phyloP scores from a whole-genome alignment of 2,888 invertebrate genomes.

The Pinctada fucata region DNA sequence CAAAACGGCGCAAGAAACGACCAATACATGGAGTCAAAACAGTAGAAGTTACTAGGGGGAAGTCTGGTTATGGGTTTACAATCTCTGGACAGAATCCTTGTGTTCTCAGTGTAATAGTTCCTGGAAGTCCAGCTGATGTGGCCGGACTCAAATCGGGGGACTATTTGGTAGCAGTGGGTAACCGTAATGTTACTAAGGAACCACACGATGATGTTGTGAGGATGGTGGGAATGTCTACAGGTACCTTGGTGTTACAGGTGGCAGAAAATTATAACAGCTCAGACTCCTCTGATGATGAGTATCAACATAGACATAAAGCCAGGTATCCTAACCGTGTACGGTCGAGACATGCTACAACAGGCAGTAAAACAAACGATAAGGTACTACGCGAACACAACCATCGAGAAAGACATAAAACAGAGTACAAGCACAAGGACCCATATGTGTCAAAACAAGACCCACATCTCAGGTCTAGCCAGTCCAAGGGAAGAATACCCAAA shows the following conservation, averaged over 20 bases:
- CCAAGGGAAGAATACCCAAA: slow-evolving; percentile 51
- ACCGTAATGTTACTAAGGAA: slow-evolving; percentile 90
- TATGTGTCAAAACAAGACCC: slow-evolving; percentile 39
- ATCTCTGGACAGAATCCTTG: slow-evolving; percentile 98
- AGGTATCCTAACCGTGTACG: slow-evolving; percentile 71
- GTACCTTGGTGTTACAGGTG: slow-evolving; percentile 77
- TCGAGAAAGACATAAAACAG: slow-evolving; percentile 49
- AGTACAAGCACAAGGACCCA: slow-evolving; percentile 54
- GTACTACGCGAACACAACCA: slow-evolving; percentile 55
- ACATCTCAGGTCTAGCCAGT: slow-evolving; percentile 41
- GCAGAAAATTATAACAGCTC: slow-evolving; percentile 84
- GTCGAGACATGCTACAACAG: slow-evolving; percentile 34
- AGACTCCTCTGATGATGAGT: slow-evolving; percentile 87
- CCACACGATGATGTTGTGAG: slow-evolving; percentile 95
- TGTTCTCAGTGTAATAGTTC: slow-evolving; percentile 93
- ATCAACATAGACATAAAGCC: slow-evolving; percentile 72
- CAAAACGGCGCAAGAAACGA: slow-evolving; percentile 84
- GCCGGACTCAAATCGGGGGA: slow-evolving; percentile 95
- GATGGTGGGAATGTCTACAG: slow-evolving; percentile 91
- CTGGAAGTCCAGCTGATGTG: slow-evolving; percentile 91
- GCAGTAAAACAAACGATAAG: slow-evolving; percentile 52
- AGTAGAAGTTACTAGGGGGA: slow-evolving; percentile 90
- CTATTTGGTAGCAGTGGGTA: slow-evolving; percentile 93
- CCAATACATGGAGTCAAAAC: slow-evolving; percentile 87
- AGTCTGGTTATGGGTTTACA: slow-evolving; percentile 97